These are phyloP conservation scores for Gnathonemus longibarbis DNA, from an alignment of 2,113 vertebrate species.

Conservation along the genomic window DNA sequence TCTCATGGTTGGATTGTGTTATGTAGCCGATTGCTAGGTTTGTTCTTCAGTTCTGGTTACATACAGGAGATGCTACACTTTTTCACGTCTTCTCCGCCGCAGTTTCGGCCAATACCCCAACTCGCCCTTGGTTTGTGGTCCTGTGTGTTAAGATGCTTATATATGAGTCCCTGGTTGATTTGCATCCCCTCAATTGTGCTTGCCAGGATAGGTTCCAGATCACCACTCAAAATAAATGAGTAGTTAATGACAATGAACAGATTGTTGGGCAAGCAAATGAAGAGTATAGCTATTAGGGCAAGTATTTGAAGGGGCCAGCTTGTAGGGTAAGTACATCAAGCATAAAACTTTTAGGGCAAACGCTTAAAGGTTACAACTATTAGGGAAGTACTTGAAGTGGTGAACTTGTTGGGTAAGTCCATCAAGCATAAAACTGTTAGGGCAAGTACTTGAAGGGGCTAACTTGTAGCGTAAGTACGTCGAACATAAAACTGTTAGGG, in stretches of 20 bases:
- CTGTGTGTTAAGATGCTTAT: not conserved
- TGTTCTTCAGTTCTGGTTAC: not conserved
- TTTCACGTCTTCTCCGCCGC: not conserved
- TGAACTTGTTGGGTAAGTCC: not conserved
- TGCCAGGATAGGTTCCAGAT: not conserved
- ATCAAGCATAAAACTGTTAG: not conserved
- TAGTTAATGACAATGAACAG: conserved; percentile 1
- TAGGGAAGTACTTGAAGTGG: not conserved
- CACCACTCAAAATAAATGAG: not conserved
- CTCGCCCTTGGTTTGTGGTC: not conserved
- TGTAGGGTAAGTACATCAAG: not conserved
- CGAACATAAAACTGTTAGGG: no score
- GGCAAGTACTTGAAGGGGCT: no score
- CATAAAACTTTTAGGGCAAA: not conserved
- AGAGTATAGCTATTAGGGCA: not conserved
- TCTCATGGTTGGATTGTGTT: not conserved
- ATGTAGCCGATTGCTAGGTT: not conserved
- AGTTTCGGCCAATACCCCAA: not conserved
- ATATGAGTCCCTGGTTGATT: not conserved
- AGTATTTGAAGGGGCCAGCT: not conserved
- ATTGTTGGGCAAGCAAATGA: not conserved
- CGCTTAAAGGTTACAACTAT: not conserved
- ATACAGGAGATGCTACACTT: not conserved
- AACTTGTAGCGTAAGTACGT: no score
- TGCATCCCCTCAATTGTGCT: not conserved